Conservation (phyloP, 2,888 invertebrate species). For the Drepana falcataria region DNA sequence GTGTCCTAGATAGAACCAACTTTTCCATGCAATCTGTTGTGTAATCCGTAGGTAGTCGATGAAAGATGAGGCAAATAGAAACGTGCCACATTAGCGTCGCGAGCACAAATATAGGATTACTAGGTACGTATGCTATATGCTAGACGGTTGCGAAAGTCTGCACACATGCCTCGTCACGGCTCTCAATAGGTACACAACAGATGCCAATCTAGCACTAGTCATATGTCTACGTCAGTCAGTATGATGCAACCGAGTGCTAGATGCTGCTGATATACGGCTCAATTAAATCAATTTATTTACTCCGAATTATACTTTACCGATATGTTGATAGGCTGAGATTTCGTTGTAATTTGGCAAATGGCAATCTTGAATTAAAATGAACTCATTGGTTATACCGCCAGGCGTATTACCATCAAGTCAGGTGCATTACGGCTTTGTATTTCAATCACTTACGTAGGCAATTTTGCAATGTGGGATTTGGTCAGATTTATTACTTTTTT, state of each 20-base stretch:
- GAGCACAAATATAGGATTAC: slow-evolving; percentile 16
- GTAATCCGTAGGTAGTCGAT: neutral
- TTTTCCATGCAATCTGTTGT: slow-evolving; percentile 1
- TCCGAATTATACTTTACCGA: no score
- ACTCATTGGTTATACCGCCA: no score
- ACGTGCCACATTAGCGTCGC: slow-evolving; percentile 16
- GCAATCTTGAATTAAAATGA: no score
- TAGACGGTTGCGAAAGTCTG: slow-evolving; percentile 61
- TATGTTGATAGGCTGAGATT: no score
- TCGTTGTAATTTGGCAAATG: no score
- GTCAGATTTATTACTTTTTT: no score
- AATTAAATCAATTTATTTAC: no score
- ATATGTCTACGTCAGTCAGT: slow-evolving; percentile 49
- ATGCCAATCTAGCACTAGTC: slow-evolving; percentile 55
- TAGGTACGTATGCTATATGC: slow-evolving; percentile 23
- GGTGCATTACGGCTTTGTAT: no score
- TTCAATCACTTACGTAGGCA: no score
- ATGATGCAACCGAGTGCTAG: slow-evolving; percentile 45
- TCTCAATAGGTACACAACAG: slow-evolving; percentile 36
- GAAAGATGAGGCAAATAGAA: slow-evolving; percentile 20
- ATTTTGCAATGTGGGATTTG: no score
- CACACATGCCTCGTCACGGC: slow-evolving; percentile 58
- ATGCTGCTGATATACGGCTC: slow-evolving; percentile 10
- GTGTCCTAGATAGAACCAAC: neutral
- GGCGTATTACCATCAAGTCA: no score